Conservation (phyloP, 1,140 invertebrate genomes). For the Metopolophium dirhodum region DNA sequence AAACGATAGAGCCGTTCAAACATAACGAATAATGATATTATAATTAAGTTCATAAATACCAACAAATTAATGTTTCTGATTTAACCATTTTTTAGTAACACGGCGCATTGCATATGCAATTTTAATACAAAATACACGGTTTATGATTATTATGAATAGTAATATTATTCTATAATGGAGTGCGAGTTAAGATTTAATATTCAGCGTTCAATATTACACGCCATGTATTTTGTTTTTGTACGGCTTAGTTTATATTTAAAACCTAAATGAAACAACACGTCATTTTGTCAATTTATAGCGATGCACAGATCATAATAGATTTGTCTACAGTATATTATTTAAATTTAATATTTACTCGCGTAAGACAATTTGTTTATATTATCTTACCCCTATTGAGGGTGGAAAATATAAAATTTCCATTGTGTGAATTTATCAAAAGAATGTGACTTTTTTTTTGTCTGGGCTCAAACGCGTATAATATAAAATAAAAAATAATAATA, state of each 20-base stretch:
- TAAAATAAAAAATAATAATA: not conserved
- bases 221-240: not conserved
- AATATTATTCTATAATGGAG: no score
- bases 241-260: not conserved
- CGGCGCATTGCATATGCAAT: not conserved
- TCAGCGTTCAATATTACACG: not conserved
- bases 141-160: not conserved
- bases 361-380: not conserved
- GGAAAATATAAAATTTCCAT: not conserved
- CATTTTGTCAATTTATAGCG: not conserved
- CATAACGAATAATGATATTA: not conserved
- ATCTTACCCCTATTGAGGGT: no score
- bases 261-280: not conserved
- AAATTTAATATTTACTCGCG: not conserved
- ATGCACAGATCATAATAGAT: not conserved
- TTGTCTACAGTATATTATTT: not conserved
- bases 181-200: not conserved
- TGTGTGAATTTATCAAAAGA: not conserved
- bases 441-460: not conserved
- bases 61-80: not conserved
- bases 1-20: not conserved
- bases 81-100: not conserved
- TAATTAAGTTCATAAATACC: not conserved
- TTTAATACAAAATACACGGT: not conserved
- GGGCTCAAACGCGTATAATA: not conserved